Percentiles rank a stretch among this genome's conserved stretches.
Conservation (phyloP, 2,797 vertebrate genomes). For the Macrochelys suwanniensis region DNA sequence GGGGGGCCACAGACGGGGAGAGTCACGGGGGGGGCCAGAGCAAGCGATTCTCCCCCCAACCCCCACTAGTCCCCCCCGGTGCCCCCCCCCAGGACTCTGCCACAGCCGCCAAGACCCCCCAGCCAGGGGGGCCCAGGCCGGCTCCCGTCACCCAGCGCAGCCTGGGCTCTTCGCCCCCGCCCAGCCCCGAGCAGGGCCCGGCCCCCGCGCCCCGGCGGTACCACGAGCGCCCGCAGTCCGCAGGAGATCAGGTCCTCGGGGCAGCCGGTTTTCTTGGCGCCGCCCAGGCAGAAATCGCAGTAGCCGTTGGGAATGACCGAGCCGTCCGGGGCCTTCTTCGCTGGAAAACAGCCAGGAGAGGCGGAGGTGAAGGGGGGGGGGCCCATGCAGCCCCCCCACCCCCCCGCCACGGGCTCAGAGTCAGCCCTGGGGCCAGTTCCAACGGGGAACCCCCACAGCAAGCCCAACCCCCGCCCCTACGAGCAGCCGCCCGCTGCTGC, state of each 20-base stretch:
- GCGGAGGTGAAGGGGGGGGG: neutral
- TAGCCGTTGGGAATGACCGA: constrained; percentile 95
- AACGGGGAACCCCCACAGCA: no score
- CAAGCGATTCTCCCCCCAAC: neutral
- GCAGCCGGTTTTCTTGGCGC: constrained; percentile 95
- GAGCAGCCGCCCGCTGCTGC: neutral
- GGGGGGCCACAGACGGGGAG: neutral
- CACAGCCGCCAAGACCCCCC: no score
- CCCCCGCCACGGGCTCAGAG: no score
- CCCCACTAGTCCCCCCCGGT: no score
- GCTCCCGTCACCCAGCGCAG: neutral
- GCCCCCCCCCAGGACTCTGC: no score
- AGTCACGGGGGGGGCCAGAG: neutral
- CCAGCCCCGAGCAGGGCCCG: no score
- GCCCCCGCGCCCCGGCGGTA: no score
- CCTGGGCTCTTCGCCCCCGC: no score
- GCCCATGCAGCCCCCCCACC: constrained; percentile 52
- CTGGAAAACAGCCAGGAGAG: constrained; percentile 79
- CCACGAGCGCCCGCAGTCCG: constrained; percentile 91
- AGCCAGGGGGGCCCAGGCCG: no score
- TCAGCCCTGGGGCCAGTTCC: no score
- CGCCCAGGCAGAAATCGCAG: constrained; percentile 96
- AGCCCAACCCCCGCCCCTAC: no score
- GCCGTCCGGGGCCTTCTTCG: constrained; percentile 94
- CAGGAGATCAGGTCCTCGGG: constrained; percentile 97